Base-by-base conservation (phyloP, 2,888 invertebrate species). In the Malthinus flaveolus region DNA sequence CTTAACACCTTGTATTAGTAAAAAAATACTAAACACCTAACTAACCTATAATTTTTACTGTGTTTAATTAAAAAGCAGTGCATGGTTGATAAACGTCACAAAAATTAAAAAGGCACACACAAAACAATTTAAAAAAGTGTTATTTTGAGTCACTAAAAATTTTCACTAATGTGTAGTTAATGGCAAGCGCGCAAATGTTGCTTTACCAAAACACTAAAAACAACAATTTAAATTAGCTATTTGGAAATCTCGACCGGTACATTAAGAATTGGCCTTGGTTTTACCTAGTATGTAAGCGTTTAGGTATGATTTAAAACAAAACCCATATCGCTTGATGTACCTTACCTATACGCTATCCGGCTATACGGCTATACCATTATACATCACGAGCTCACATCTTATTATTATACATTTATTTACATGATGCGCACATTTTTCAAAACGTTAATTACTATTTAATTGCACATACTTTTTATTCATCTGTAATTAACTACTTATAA, bases 151-250 rank as follows among this genome's bases (percentile, higher is more conserved):
- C 9, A 15, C n/a, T 42, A 42, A 42, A 39, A 42, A 7, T 42
- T 42, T 42, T 42, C 13, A 15, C 15, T 15, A 13, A 12, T 13
- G 15, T 8, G 37, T 37, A 15, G 23, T n/a, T 23, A 23, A 42
- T 42, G n/a, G 13, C 3, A 9, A 42, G 23, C 23, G 13, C 39
- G 23, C 39, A 23, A 42, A 23, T 15, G 39, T 42, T 39, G 1
- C 39, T 42, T 42, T 42, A 42, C 39, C 39, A 42, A 42, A 42
- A 42, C 23, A 23, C 13, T 9, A 42, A 42, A 37, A 42, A 42
- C 39, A 15, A 39, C n/a, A 15, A 15, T 42, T 42, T 13, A 15
- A 42, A n/a, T 15, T 42, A 15, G 10, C 39, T 23, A 15, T 42
- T 42, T 42, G 15, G n/a, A 42, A 42, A 42, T 42, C 15, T 15